Evolutionary conservation across 2,888 invertebrate species (phyloP), one percentile per base, ranked within the genome.

Genomic region (Electrophaes corylata): DNA sequence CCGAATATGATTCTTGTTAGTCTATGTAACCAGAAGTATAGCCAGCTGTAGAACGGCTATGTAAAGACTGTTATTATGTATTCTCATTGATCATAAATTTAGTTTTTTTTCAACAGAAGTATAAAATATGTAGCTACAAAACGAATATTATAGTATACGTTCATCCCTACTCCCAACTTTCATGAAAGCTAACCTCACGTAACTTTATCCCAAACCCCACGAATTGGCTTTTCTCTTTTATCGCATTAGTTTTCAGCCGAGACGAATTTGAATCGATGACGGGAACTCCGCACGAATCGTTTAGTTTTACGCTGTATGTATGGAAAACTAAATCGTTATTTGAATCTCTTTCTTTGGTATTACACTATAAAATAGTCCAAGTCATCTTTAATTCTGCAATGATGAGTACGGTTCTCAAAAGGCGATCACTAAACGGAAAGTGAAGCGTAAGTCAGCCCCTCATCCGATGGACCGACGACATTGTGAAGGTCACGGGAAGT

Each of bases 231-330:
- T 62, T 59, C 64, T 66, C 66, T 70, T 72, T 73, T 73, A 76
- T 74, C 70, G 69, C 69, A 64, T 70, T 69, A 69, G 73, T 72
- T 74, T 70, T 66, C 63, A 69, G 64, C 60, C 54, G 65, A 68
- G 67, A 62, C 67, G 62, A 59, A 64, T 59, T 54, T 23, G 49
- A 62, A 63, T 69, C 69, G 66, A 67, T 70, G 67, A 65, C 62
- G 66, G 66, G 67, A 61, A 64, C 67, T 64, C 60, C 58, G 65
- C 67, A 64, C 62, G 63, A 63, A 54, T 44, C 62, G 61, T 67
- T 66, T 66, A 58, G 63, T 66, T 65, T 65, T 64, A 65, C 62
- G 57, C 45, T 43, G 58, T 55, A 45, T 43, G 58, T 55, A 45
- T 47, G 29, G 49, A 49, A 58, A 56, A 23, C 40, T 46, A 41